Evolutionary conservation across 1,140 invertebrate genomes (phyloP).

Genomic region (Chrysopa pallens): DNA sequence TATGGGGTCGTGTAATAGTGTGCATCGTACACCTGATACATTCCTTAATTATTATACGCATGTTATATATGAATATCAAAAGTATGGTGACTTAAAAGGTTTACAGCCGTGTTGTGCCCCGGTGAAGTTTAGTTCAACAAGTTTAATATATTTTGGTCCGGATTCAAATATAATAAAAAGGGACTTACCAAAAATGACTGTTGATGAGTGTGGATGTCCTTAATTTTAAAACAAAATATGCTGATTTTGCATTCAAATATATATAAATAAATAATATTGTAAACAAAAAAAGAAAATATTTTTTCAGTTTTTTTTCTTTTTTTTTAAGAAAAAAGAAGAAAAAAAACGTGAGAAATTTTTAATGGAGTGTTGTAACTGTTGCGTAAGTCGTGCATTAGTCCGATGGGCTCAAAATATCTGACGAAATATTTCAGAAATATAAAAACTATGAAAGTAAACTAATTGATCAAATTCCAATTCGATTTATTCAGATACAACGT

Average conservation of each 20-base stretch:
- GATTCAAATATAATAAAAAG: conserved; percentile 83
- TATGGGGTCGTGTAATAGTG: conserved; percentile 63
- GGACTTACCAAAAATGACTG: conserved; percentile 89
- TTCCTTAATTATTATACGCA: conserved; percentile 77
- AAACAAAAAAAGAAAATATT: background rate
- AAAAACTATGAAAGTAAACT: no score
- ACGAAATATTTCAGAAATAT: no score
- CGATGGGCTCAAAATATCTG: no score
- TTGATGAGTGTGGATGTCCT: conserved; percentile 89
- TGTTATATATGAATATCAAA: conserved; percentile 73
- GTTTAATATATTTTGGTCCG: conserved; percentile 82
- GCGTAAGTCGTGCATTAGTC: no score
- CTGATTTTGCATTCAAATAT: background rate
- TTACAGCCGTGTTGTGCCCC: conserved; percentile 87
- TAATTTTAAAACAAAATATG: conserved; percentile 23
- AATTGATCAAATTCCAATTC: no score
- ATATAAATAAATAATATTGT: background rate
- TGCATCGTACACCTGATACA: conserved; percentile 59
- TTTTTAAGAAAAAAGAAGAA: no score
- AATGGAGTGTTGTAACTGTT: no score
- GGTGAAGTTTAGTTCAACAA: conserved; percentile 79
- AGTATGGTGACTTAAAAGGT: conserved; percentile 50
- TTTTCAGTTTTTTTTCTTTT: background rate
- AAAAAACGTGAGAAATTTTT: background rate
- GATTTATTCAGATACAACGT: no score